These are phyloP conservation scores for Doryteuthis pealeii DNA, from an alignment of 1,140 invertebrate species.

Conservation along the genomic window DNA sequence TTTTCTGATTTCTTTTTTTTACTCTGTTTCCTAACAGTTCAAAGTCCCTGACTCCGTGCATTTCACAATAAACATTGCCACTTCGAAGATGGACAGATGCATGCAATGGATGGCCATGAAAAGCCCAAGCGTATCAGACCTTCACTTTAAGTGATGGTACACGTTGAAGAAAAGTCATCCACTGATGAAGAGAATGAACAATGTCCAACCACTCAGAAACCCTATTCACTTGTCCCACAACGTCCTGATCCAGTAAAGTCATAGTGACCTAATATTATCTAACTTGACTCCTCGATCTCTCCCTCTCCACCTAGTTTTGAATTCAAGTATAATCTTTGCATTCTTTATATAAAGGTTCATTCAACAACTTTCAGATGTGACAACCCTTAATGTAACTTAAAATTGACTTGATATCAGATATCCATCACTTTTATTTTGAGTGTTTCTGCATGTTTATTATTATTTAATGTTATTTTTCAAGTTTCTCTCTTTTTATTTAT, in stretches of 20 bases:
- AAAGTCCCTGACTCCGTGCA: slow-evolving; percentile 17
- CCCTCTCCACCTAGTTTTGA: too few relatives aligned
- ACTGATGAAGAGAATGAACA: slow-evolving; percentile 71
- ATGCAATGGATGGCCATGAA: slow-evolving; percentile 36
- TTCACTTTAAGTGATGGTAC: slow-evolving; percentile 86
- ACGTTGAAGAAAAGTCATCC: slow-evolving; percentile 78
- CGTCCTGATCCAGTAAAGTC: slow-evolving; percentile 73
- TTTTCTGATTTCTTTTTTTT: neutral
- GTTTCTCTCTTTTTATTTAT: too few relatives aligned
- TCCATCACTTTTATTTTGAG: too few relatives aligned
- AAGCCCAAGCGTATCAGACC: slow-evolving; percentile 66
- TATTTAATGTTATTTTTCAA: too few relatives aligned
- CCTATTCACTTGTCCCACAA: slow-evolving; percentile 61
- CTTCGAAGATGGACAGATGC: slow-evolving; percentile 29
- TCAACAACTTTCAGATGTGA: too few relatives aligned
- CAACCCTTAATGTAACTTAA: too few relatives aligned
- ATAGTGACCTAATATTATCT: too few relatives aligned
- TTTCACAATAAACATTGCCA: slow-evolving; percentile 35
- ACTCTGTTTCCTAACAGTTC: neutral
- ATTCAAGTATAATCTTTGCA: too few relatives aligned
- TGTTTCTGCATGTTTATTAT: too few relatives aligned
- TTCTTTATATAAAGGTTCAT: too few relatives aligned
- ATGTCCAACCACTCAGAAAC: slow-evolving; percentile 46
- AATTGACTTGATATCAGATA: too few relatives aligned
- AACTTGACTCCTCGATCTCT: too few relatives aligned